Percentiles rank a stretch among this genome's conserved stretches.
phyloP scores from a whole-genome alignment of 2,797 vertebrate genomes.

The Enteromius radiatus region DNA sequence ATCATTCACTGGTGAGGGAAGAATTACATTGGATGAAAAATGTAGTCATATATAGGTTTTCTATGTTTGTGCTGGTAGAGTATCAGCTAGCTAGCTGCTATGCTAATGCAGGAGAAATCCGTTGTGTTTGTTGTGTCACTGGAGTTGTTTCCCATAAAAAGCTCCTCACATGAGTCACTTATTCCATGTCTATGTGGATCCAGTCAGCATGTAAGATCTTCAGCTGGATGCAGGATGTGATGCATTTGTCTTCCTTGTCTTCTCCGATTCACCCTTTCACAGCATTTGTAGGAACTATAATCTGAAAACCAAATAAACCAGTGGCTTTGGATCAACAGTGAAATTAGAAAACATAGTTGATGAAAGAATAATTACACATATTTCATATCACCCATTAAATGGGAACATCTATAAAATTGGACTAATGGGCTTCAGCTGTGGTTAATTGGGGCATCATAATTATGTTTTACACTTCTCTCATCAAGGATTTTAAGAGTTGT shows the following conservation, averaged over 20 bases:
- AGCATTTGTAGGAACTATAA: neutral
- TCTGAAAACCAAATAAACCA: conserved; percentile 5
- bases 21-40: neutral
- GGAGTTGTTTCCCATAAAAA: neutral
- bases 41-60: neutral
- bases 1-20: neutral
- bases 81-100: neutral
- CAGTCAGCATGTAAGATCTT: neutral
- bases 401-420: neutral
- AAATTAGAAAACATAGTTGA: neutral
- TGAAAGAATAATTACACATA: neutral
- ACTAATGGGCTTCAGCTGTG: conserved; percentile 1
- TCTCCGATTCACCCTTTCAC: neutral
- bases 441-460: neutral
- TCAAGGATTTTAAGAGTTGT: neutral
- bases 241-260: conserved; percentile 4
- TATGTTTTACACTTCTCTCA: neutral
- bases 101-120: neutral
- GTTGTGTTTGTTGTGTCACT: neutral
- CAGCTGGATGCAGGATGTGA: neutral
- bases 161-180: conserved; percentile 18
- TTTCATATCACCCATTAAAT: neutral
- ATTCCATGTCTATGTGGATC: conserved; percentile 6
- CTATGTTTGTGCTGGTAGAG: neutral
- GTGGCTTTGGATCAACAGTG: neutral